phyloP scores from a whole-genome alignment of 2,113 vertebrate genomes.

The Ctenomys sociabilis region DNA sequence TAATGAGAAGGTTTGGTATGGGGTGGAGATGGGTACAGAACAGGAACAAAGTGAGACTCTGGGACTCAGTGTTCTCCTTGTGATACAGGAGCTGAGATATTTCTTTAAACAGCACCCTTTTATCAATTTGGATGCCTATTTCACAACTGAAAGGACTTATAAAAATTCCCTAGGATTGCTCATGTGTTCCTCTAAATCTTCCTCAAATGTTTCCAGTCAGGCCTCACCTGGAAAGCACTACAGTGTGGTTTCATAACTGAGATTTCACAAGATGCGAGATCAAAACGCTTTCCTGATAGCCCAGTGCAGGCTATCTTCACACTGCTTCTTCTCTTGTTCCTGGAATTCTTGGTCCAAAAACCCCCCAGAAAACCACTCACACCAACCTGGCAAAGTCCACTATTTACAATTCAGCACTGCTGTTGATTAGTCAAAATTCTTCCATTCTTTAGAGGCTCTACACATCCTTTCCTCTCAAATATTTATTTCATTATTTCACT shows the following conservation, averaged over 20 bases:
- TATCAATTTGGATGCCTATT: slow-evolving; percentile 52
- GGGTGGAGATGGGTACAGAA: not conserved
- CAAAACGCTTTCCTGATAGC: slow-evolving; percentile 55
- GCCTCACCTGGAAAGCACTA: slow-evolving; percentile 78
- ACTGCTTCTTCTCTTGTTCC: slow-evolving; percentile 68
- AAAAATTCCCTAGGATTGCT: slow-evolving; percentile 63
- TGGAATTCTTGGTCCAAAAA: slow-evolving; percentile 81
- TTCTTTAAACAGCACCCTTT: slow-evolving; percentile 44
- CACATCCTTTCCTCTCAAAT: slow-evolving; percentile 69
- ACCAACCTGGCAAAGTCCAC: slow-evolving; percentile 68
- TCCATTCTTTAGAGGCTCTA: slow-evolving; percentile 64
- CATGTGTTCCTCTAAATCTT: slow-evolving; percentile 67
- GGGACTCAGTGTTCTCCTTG: not conserved
- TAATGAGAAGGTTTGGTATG: not conserved
- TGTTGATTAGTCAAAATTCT: slow-evolving; percentile 71
- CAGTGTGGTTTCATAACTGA: slow-evolving; percentile 61
- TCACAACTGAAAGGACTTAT: slow-evolving; percentile 61
- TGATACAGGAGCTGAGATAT: slow-evolving; percentile 5
- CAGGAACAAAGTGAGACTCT: not conserved
- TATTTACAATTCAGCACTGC: slow-evolving; percentile 70
- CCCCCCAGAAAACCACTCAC: slow-evolving; percentile 80
- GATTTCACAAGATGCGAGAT: slow-evolving; percentile 70
- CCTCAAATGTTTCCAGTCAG: slow-evolving; percentile 65
- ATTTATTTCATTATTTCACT: slow-evolving; percentile 71
- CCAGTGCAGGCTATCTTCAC: slow-evolving; percentile 35